A percentile compares a stretch with the other conserved stretches of the same genome.
phyloP scores from a whole-genome alignment of 2,888 invertebrate species.

The Charanyca ferruginea region DNA sequence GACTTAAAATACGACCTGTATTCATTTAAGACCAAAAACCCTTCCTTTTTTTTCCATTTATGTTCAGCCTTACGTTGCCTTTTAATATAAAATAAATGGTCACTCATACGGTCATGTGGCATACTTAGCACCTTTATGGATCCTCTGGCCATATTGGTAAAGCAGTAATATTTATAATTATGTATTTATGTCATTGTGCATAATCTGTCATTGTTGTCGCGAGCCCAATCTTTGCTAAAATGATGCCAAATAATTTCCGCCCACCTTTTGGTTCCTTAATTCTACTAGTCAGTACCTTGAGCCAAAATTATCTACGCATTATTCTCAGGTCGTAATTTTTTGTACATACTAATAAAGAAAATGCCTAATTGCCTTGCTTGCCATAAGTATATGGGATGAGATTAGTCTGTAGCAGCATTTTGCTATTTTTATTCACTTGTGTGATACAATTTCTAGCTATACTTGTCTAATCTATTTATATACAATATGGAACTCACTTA shows the following conservation, averaged over 20 bases:
- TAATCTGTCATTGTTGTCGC: neutral
- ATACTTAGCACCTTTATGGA: conserved; percentile 4
- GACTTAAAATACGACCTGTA: neutral
- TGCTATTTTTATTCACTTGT: too few relatives aligned
- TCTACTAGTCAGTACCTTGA: neutral
- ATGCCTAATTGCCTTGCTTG: too few relatives aligned
- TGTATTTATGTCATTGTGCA: neutral
- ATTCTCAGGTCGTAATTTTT: neutral
- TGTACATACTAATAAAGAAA: too few relatives aligned
- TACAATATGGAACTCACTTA: too few relatives aligned
- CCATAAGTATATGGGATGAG: too few relatives aligned
- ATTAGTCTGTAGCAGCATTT: too few relatives aligned
- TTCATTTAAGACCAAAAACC: neutral
- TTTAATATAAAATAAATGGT: neutral
- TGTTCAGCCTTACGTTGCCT: neutral
- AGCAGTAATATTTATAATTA: too few relatives aligned
- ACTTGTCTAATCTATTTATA: too few relatives aligned
- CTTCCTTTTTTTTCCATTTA: neutral
- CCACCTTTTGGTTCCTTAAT: neutral
- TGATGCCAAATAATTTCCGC: neutral
- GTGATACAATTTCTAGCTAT: too few relatives aligned
- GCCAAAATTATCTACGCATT: neutral
- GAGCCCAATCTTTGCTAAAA: neutral
- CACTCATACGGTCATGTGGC: conserved; percentile 8
- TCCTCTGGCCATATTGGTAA: neutral